A percentile compares a stretch with the other conserved stretches of the same genome.
Evolutionary conservation across 2,113 vertebrate genomes (phyloP).

Genomic region (Columba janthina): DNA sequence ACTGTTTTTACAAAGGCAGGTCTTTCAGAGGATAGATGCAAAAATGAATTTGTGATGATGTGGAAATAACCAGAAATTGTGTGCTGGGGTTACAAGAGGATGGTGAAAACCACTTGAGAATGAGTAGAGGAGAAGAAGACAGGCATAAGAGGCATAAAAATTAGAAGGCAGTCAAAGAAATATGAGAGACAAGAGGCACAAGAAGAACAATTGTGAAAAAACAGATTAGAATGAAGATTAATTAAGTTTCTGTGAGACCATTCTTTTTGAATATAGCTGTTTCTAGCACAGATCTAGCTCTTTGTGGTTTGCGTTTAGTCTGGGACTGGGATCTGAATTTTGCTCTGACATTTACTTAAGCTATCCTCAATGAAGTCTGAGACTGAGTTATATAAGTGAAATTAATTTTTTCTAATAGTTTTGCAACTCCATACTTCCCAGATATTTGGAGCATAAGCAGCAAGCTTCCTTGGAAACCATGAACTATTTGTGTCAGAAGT

Average conservation of each 20-base stretch:
- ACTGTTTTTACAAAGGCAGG: not conserved
- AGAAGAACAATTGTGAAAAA: not conserved
- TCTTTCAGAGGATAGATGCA: not conserved
- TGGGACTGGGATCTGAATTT: not conserved
- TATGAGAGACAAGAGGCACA: not conserved
- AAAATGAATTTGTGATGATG: not conserved
- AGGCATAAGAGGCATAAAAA: not conserved
- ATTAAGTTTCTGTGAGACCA: not conserved
- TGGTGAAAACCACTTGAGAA: not conserved
- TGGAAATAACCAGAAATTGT: not conserved
- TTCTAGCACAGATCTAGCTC: not conserved
- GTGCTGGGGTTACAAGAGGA: not conserved
- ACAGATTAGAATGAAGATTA: not conserved
- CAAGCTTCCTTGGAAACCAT: conserved; percentile 23
- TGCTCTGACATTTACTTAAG: not conserved
- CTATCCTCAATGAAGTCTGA: not conserved
- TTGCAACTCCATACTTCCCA: not conserved
- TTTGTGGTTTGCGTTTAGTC: not conserved
- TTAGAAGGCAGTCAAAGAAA: not conserved
- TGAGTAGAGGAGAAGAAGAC: not conserved
- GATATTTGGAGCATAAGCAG: conserved; percentile 21
- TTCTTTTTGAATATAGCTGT: not conserved
- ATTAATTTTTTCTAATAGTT: not conserved
- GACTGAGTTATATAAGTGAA: not conserved
- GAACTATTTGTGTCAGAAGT: not conserved